Percentiles rank a stretch among this genome's conserved stretches.
Evolutionary conservation across 1,140 invertebrate genomes (phyloP).

Genomic region (Nomia melanderi): DNA sequence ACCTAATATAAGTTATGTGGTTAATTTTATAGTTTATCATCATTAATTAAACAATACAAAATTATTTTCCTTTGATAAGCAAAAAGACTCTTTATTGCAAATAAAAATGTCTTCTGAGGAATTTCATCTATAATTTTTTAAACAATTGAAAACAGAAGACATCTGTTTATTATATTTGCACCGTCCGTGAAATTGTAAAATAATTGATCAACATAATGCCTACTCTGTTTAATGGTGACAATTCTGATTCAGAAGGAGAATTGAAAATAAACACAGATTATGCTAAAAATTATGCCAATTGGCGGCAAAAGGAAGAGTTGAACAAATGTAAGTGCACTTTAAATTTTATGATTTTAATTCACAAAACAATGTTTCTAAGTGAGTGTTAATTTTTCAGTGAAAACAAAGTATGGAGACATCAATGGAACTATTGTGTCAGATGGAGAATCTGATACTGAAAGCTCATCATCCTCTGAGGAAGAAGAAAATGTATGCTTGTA

Average conservation of each 20-base stretch:
- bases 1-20: not conserved
- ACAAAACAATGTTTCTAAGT: not conserved
- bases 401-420: conserved; percentile 85
- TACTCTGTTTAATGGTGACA: conserved; percentile 76
- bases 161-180: not conserved
- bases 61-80: not conserved
- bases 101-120: not conserved
- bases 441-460: conserved; percentile 74
- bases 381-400: conserved; percentile 82
- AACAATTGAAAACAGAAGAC: not conserved
- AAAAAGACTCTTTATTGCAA: not conserved
- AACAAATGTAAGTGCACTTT: conserved; percentile 87
- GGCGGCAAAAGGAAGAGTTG: conserved; percentile 92
- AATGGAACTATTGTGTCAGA: conserved; percentile 71
- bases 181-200: not conserved
- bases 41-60: not conserved
- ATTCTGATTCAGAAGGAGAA: conserved; percentile 79
- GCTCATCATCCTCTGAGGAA: conserved; percentile 82
- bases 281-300: conserved; percentile 90
- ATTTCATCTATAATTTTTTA: not conserved
- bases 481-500: conserved; percentile 80
- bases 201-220: conserved; percentile 61
- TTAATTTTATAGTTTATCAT: no score
- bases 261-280: conserved; percentile 90
- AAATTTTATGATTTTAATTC: not conserved